phyloP scores from a whole-genome alignment of 23 tunicate genomes.

The Corella eumyota region DNA sequence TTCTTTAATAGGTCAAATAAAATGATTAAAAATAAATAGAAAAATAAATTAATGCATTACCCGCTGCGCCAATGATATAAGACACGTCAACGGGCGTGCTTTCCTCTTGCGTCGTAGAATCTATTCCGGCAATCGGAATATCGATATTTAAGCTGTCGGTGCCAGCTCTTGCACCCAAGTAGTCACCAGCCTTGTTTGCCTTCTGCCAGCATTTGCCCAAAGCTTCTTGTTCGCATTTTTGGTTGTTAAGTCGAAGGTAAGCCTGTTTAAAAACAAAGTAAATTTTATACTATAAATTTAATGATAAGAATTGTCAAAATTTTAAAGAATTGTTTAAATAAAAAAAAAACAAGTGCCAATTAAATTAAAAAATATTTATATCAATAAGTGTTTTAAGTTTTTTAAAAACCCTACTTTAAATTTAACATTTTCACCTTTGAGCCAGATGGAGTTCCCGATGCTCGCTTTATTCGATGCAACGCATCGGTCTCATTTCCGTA shows the following conservation, averaged over 20 bases:
- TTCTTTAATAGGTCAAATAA: no score
- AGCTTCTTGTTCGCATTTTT: slow-evolving; percentile 24
- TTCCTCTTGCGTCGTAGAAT: neutral
- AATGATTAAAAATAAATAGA: no score
- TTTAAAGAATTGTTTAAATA: no score
- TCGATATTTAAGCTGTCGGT: slow-evolving; percentile 3
- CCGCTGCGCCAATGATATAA: slow-evolving; percentile 19
- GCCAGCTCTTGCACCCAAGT: slow-evolving; percentile 19
- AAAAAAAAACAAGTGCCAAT: neutral
- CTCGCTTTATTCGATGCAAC: slow-evolving; percentile 2
- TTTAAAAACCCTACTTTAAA: slow-evolving; percentile 1
- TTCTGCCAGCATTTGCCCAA: slow-evolving; percentile 10
- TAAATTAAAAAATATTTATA: neutral
- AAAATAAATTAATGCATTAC: no score
- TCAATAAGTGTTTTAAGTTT: neutral
- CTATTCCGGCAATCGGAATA: slow-evolving; percentile 3
- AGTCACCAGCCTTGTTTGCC: slow-evolving; percentile 29
- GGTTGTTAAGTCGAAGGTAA: slow-evolving; percentile 31
- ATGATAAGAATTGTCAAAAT: no score
- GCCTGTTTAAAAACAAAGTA: slow-evolving; percentile 30
- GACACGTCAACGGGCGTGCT: neutral
- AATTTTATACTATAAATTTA: no score
- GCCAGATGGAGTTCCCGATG: no score
- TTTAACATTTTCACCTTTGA: no score
- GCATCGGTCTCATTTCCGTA: neutral